Base-by-base conservation (phyloP, 2,797 vertebrate genomes). In the Allobates femoralis region DNA sequence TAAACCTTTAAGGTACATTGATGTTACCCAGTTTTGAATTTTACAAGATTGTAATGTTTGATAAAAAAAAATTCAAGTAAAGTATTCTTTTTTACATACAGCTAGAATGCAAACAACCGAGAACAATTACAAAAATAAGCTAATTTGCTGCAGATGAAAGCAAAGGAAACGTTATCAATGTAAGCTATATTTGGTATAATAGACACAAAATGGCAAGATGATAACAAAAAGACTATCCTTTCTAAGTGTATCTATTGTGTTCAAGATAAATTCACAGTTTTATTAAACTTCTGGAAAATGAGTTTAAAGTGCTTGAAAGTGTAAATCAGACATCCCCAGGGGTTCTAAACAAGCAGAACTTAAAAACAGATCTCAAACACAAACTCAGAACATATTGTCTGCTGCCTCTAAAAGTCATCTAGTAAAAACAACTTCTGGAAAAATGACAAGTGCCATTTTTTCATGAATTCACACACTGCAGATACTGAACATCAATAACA, bases 281-380 rank as follows among this genome's bases (percentile, higher is more conserved):
- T 79, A 84, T 74, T 55, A 84, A 81, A 84, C 23, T 56, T 50
- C 26, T 53, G 26, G 21, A 85, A 85, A 80, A 81, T 75, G 60
- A 85, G 75, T 80, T 75, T 66, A 85, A 85, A 81, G 32, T 81
- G 82, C 69, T 81, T 88, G 83, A 74, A n/a, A 81, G 82, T 84
- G 67, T 84, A 87, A 87, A 87, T 84, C 67, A 84, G 77, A 67
- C 15, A 81, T 81, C 82, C 86, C 83, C 86, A 81, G 77, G 86
- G 69, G 82, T 81, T 81, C 78, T 51, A 85, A 81, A 85, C 69
- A 88, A 81, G 77, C 67, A 75, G 58, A 81, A 81, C 86, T 87
- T 56, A 84, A 87, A 87, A 85, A 84, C 77, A 80, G 46, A 84
- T 75, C 32, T 84, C 18, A 75, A 66, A 79, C 41, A 81, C 50